Percentiles rank a stretch among this genome's conserved stretches.
These are phyloP conservation scores for Drosophila ironensis DNA, from an alignment of 1,140 invertebrate species.

Conservation along the genomic window DNA sequence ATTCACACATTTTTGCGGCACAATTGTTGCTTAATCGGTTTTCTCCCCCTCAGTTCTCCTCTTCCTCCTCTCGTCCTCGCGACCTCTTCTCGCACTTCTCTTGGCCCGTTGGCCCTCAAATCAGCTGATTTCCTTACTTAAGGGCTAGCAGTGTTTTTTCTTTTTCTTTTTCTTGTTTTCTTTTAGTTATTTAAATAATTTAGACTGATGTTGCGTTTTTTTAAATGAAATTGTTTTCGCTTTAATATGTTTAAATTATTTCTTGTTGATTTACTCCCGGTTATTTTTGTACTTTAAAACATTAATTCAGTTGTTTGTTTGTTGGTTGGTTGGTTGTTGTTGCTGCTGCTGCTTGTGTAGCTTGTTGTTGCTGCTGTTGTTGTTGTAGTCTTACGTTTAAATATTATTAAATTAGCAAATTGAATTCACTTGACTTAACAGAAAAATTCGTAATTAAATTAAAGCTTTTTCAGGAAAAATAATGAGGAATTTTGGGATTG, in stretches of 20 bases:
- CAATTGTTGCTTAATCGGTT: slow-evolving; percentile 76
- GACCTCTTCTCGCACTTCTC: too few species aligned
- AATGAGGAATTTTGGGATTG: slow-evolving; percentile 78
- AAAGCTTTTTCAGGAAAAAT: slow-evolving; percentile 77
- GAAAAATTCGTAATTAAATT: slow-evolving; percentile 79
- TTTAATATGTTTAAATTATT: slow-evolving; percentile 71
- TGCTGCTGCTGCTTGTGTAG: slow-evolving; percentile 65
- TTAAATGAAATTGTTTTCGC: slow-evolving; percentile 69
- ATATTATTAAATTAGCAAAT: slow-evolving; percentile 74
- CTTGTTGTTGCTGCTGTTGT: slow-evolving; percentile 53
- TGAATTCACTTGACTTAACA: slow-evolving; percentile 77
- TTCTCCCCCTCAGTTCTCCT: slow-evolving; percentile 11
- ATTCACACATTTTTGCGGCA: slow-evolving; percentile 67
- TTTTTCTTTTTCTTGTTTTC: slow-evolving; percentile 49
- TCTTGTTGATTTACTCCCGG: slow-evolving; percentile 73
- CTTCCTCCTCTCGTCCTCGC: slow-evolving; percentile 9
- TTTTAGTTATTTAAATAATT: slow-evolving; percentile 62
- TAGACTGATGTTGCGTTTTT: slow-evolving; percentile 79
- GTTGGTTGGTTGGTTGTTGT: slow-evolving; percentile 62
- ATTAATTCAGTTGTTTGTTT: slow-evolving; percentile 79
- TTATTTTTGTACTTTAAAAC: slow-evolving; percentile 82
- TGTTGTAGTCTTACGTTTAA: slow-evolving; percentile 67
- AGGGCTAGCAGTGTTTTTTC: slow-evolving; percentile 23
- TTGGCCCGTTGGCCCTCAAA: slow-evolving; percentile 13
- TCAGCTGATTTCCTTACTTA: neutral